Base-by-base conservation (phyloP, 1,140 invertebrate genomes). In the Polypedilum vanderplanki region DNA sequence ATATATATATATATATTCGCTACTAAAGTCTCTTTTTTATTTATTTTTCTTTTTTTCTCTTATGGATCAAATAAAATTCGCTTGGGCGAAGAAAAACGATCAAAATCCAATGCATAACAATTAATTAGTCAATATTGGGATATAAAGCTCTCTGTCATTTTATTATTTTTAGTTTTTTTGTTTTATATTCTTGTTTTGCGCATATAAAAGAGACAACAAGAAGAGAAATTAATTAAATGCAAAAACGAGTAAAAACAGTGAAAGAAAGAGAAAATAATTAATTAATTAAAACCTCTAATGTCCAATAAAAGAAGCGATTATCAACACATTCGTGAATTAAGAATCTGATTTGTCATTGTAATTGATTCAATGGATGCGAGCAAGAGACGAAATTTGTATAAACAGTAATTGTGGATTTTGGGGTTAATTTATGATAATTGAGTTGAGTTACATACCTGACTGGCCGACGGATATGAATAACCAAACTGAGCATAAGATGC, bases 401-500 rank as follows among this genome's bases (percentile, higher is more conserved):
- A 33, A 33, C 24, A 33, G 5, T 33, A 5, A 33, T 33, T 33
- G 24, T 33, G 24, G 5, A 33, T 5, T 33, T 33, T 33, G 24
- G 24, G 24, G 24, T 33, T 33, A 33, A 33, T 33, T 33, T 33
- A 33, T 33, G 24, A 33, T 33, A 33, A 33, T 33, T 33, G 24
- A 33, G 24, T 33, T 3, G 33, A 20, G 15, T 33, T 18, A 77
- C 83, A 85, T 86, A 91, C 90, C 89, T 91, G 90, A 64, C 89
- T 88, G 76, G 89, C 88, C 83, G 89, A 85, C 81, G 89, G 87
- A 85, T 90, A 91, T 24, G 88, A 85, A 81, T 91, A 91, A 81
- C 89, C 88, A 84, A 91, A 91, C 83, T 91, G 90, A 77, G 90
- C 85, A 84, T 91, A 91, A 74, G 89, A 87, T 77, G 90, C 90